Evolutionary conservation across 2,797 vertebrate genomes (phyloP).

Genomic region (Takifugu ocellatus): DNA sequence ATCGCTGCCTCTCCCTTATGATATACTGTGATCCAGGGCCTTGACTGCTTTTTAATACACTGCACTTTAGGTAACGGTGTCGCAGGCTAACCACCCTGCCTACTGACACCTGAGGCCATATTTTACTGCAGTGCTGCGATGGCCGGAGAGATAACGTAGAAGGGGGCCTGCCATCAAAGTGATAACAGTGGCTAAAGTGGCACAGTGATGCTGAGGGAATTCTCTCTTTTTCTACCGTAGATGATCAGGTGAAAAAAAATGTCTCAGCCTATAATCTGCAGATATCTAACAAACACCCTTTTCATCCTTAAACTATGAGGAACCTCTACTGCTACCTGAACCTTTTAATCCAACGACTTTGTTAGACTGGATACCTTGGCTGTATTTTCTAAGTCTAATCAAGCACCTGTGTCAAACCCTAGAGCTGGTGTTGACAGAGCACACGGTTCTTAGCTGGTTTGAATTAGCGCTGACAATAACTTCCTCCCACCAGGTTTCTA

Average conservation of each 20-base stretch:
- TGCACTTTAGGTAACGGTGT: conserved; percentile 81
- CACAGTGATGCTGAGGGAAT: conserved; percentile 19
- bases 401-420: conserved; percentile 62
- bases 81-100: conserved; percentile 73
- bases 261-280: conserved; percentile 17
- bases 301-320: conserved; percentile 9
- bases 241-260: conserved; percentile 6
- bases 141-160: conserved; percentile 59
- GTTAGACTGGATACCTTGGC: conserved; percentile 36
- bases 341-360: conserved; percentile 28
- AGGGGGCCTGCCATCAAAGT: conserved; percentile 51
- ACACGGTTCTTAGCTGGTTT: conserved; percentile 46
- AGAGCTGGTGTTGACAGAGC: conserved; percentile 64
- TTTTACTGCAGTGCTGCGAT: conserved; percentile 67
- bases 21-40: conserved; percentile 88
- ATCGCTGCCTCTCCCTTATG: conserved; percentile 87
- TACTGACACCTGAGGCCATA: conserved; percentile 79
- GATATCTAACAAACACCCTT: conserved; percentile 9
- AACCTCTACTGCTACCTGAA: conserved; percentile 22
- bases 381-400: conserved; percentile 58
- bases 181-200: conserved; percentile 47
- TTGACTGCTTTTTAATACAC: conserved; percentile 97
- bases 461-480: conserved; percentile 65
- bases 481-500: conserved; percentile 66
- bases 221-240: conserved; percentile 2